phyloP scores from a whole-genome alignment of 2,888 invertebrate species.

The Caenorhabditis sp. region DNA sequence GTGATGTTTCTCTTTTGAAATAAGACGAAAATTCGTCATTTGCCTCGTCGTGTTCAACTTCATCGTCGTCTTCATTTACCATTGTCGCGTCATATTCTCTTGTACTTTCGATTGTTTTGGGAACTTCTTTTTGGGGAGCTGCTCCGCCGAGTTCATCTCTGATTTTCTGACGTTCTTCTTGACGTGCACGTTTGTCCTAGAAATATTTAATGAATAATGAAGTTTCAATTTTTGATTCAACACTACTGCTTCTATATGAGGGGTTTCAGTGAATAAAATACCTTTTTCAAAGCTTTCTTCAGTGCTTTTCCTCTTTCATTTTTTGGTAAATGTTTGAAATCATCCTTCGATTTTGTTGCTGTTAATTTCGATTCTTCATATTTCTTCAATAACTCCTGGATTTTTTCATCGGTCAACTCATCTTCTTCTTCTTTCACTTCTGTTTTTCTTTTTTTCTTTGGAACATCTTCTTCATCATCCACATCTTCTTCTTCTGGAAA shows the following conservation, averaged over 20 bases:
- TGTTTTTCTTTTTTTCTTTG: constrained; percentile 31
- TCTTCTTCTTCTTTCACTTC: constrained; percentile 15
- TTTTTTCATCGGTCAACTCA: constrained; percentile 30
- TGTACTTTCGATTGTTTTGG: constrained; percentile 91
- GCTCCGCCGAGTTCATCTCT: constrained; percentile 66
- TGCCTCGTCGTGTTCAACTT: constrained; percentile 75
- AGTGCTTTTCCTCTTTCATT: constrained; percentile 49
- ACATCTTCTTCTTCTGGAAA: constrained; percentile 3
- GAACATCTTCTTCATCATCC: constrained; percentile 21
- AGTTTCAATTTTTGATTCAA: not conserved
- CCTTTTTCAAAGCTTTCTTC: constrained; percentile 43
- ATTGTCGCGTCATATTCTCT: constrained; percentile 91
- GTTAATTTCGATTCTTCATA: constrained; percentile 38
- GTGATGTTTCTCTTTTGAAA: constrained; percentile 85
- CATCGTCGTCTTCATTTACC: constrained; percentile 78
- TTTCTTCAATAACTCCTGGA: constrained; percentile 36
- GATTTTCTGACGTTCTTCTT: constrained; percentile 57
- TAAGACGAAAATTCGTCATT: constrained; percentile 89
- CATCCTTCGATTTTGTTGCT: constrained; percentile 39
- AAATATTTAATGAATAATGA: not conserved
- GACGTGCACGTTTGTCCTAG: constrained; percentile 64
- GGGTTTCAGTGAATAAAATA: too few relatives aligned
- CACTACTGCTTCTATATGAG: too few relatives aligned
- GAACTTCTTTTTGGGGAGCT: constrained; percentile 78
- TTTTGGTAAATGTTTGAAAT: constrained; percentile 52